Evolutionary conservation across 2,113 vertebrate genomes (phyloP).

Genomic region (Scartelaos histophorus): DNA sequence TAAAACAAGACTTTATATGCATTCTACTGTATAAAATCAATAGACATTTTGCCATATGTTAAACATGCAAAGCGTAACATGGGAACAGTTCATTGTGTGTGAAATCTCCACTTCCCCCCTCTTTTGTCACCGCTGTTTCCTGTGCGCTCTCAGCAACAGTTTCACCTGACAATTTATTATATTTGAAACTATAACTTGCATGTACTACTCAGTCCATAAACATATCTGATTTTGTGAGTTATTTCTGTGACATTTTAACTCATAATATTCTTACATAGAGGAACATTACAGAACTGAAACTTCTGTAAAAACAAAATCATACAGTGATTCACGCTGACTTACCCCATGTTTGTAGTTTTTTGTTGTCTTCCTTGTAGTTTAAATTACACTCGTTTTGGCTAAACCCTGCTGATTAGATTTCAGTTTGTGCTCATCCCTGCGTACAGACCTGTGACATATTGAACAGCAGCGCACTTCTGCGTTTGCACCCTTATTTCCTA

Average conservation of each 20-base stretch:
- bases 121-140: constrained; percentile 47
- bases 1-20: too few relatives aligned
- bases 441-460: constrained; percentile 24
- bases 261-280: neutral
- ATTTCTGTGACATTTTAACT: neutral
- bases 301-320: neutral
- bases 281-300: neutral
- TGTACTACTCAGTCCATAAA: neutral
- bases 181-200: neutral
- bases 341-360: constrained; percentile 43
- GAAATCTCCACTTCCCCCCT: constrained; percentile 55
- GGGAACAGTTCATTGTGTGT: constrained; percentile 14
- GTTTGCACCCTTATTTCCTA: constrained; percentile 54
- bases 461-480: constrained; percentile 46
- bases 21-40: too few relatives aligned
- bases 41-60: too few relatives aligned
- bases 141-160: constrained; percentile 25
- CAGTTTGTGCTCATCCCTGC: constrained; percentile 3
- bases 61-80: neutral
- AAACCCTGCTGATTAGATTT: neutral
- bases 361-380: neutral
- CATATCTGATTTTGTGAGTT: neutral
- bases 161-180: constrained; percentile 3
- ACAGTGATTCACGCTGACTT: constrained; percentile 7
- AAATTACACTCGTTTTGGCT: neutral